A percentile compares a stretch with the other conserved stretches of the same genome.
Evolutionary conservation across 92 coral and sea anemone species (phyloP).

Genomic region (Metridium senile): DNA sequence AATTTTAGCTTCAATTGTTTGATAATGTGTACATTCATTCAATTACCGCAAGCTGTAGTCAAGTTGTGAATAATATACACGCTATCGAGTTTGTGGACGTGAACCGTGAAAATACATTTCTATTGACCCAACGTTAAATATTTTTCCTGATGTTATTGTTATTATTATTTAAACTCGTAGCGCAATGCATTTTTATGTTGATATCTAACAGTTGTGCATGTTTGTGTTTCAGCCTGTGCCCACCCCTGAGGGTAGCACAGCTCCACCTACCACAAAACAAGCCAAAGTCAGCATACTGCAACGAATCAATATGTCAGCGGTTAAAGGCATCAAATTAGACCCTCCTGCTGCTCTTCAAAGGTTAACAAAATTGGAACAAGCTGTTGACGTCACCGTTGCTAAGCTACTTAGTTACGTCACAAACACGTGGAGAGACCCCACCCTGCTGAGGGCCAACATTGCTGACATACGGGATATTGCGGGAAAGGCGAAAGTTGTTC

Average conservation of each 20-base stretch:
- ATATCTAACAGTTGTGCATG: not conserved
- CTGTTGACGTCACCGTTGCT: slow-evolving; percentile 80
- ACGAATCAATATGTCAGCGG: slow-evolving; percentile 93
- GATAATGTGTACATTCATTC: too few relatives aligned
- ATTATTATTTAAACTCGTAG: too few relatives aligned
- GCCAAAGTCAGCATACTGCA: slow-evolving; percentile 77
- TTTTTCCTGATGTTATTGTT: too few relatives aligned
- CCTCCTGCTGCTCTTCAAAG: slow-evolving; percentile 74
- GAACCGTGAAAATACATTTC: too few relatives aligned
- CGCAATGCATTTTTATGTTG: too few relatives aligned
- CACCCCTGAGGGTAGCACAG: slow-evolving; percentile 2
- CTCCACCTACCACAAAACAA: slow-evolving; percentile 40
- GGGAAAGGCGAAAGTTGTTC: slow-evolving; percentile 92
- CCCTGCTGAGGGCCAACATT: slow-evolving; percentile 63
- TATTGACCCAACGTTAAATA: too few relatives aligned
- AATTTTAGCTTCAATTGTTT: too few relatives aligned
- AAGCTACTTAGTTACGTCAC: slow-evolving; percentile 91
- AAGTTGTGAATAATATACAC: too few relatives aligned
- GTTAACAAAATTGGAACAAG: slow-evolving; percentile 88
- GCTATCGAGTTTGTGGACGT: too few relatives aligned
- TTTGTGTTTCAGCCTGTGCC: slow-evolving; percentile 38
- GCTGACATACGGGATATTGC: slow-evolving; percentile 91
- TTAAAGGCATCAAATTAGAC: slow-evolving; percentile 75
- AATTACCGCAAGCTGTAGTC: too few relatives aligned
- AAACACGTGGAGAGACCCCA: slow-evolving; percentile 84